Evolutionary conservation across 2,797 vertebrate species (phyloP).

Genomic region (Furcifer pardalis): DNA sequence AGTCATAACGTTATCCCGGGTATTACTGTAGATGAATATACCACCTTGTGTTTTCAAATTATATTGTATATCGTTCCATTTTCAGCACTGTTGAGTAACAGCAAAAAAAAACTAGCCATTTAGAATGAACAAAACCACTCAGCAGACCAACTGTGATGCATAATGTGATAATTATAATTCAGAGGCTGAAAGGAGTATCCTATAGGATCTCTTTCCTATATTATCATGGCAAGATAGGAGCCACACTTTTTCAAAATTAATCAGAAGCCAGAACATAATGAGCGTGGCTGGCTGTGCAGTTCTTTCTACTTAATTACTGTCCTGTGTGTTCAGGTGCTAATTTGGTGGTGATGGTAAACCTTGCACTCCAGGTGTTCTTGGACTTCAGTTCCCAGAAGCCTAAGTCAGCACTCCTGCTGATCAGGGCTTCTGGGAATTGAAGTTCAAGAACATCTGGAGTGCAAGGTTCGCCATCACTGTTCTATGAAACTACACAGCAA

Average conservation of each 20-base stretch:
- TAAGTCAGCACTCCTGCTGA: too few species aligned
- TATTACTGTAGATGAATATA: not conserved
- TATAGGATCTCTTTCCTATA: not conserved
- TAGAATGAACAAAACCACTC: not conserved
- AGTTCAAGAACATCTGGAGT: too few species aligned
- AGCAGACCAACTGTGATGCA: not conserved
- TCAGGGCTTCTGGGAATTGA: too few species aligned
- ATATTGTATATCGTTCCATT: not conserved
- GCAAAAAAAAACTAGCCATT: not conserved
- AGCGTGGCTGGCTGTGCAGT: not conserved
- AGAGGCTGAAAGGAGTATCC: not conserved
- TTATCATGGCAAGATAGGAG: not conserved
- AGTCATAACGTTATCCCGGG: too few species aligned
- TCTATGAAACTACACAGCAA: too few species aligned
- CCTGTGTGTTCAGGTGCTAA: not conserved
- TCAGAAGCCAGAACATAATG: not conserved
- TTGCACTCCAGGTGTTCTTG: too few species aligned
- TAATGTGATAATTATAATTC: not conserved
- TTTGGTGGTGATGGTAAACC: too few species aligned
- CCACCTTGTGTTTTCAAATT: not conserved
- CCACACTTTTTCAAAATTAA: not conserved
- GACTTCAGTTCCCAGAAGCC: too few species aligned
- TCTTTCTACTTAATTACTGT: not conserved
- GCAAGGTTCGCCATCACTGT: too few species aligned
- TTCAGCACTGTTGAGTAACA: not conserved